Evolutionary conservation across 37 sponge, comb jelly and placozoan genomes (phyloP), one percentile per base, ranked within the genome.

Genomic region (Petrosia ficiformis): DNA sequence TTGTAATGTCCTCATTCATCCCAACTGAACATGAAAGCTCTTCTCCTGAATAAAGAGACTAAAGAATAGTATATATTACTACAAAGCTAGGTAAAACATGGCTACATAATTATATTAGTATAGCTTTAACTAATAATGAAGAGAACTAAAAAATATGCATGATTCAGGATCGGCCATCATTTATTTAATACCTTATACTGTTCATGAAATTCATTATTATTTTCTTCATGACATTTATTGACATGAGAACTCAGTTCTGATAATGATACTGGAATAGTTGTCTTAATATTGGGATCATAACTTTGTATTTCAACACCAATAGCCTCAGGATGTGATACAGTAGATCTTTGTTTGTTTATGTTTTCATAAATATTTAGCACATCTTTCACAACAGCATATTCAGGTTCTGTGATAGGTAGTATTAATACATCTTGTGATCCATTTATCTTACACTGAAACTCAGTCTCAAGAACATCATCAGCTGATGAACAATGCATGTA

Each of bases 141-240:
- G 10, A 16, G 10, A 19, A 48, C 16, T 19, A 19, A 10, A 10
- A 48, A 48, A 10, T 19, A 48, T 48, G 16, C 16, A 16, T 48
- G 54, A 16, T 10, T 48, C 10, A 19, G 14, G 16, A n/a, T n/a
- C n/a, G n/a, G n/a, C n/a, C n/a, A n/a, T n/a, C n/a, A n/a, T n/a
- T n/a, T n/a, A n/a, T n/a, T n/a, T n/a, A n/a, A 19, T 61, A 61
- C 63, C 63, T 61, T 61, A n/a, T n/a, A 61, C 26, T 61, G 63
- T n/a, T 61, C 63, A 61, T 5, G 6, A 61, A 61, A 61, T 24
- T 26, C 6, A 61, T 24, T 29, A 61, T 61, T 61, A n/a, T 29
- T 61, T 24, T 61, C 28, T 6, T 5, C 6, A n/a, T 61, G 63
- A 11, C 63, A 11, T 24, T 22, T n/a, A 6, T 8, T 5, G 5